A percentile compares a stretch with the other conserved stretches of the same genome.
phyloP scores from a whole-genome alignment of 1,140 invertebrate species.

The Sinella curviseta region DNA sequence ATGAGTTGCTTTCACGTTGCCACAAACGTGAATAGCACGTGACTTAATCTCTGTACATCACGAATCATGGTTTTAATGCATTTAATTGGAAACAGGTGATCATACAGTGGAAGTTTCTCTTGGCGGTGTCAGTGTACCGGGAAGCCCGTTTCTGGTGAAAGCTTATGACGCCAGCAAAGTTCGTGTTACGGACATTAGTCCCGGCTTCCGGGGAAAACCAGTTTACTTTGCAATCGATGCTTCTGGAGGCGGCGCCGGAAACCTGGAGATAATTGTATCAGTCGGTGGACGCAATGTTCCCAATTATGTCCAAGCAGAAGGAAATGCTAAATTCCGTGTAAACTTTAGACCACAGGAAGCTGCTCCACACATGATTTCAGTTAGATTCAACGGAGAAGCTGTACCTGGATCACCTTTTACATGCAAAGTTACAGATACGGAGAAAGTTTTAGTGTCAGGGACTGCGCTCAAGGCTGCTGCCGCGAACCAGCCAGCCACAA shows the following conservation, averaged over 20 bases:
- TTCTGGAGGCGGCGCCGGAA: conserved; percentile 77
- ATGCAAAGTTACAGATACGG: conserved; percentile 71
- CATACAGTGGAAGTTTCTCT: conserved; percentile 88
- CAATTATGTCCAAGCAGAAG: conserved; percentile 96
- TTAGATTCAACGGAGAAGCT: conserved; percentile 93
- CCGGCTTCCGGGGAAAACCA: conserved; percentile 85
- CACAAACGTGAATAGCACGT: too few species aligned
- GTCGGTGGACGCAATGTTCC: conserved; percentile 97
- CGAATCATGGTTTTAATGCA: too few species aligned
- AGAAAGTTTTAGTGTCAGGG: conserved; percentile 64
- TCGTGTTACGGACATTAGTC: conserved; percentile 84
- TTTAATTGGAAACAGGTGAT: too few species aligned
- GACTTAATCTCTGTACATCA: too few species aligned
- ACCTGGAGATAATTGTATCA: conserved; percentile 95
- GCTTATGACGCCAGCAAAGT: conserved; percentile 91
- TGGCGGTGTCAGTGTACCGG: conserved; percentile 79
- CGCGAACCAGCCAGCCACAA: conserved; percentile 61
- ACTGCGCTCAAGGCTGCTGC: conserved; percentile 65
- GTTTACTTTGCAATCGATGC: conserved; percentile 85
- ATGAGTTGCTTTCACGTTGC: too few species aligned
- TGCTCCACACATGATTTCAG: conserved; percentile 81
- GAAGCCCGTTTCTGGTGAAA: conserved; percentile 91
- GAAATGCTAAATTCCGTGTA: conserved; percentile 90
- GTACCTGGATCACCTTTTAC: conserved; percentile 88
- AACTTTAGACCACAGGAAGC: conserved; percentile 96